Base-by-base conservation (phyloP, 92 coral and sea anemone species). In the Siderastrea radians region DNA sequence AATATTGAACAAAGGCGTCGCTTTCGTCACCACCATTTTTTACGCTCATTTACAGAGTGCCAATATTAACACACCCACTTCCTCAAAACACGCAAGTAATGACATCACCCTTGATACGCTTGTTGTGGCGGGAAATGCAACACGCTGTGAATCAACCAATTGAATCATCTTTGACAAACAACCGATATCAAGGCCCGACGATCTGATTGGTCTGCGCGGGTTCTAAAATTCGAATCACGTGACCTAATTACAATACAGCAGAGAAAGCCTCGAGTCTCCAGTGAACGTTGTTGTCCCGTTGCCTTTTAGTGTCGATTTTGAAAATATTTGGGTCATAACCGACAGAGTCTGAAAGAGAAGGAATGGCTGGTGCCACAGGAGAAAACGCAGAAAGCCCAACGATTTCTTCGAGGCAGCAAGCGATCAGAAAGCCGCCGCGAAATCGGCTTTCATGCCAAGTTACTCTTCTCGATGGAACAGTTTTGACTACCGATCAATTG, bases 401-500 rank as follows among this genome's bases (percentile, higher is more conserved):
- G 26, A 73, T 81, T 60, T 72, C 96, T 55, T 82, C 94, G 72
- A 87, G 90, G 61, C 92, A 89, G 71, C 90, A 91, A 68, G 46
- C 88, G 26, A 87, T 69, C 43, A 88, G 92, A 87, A 98, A 93
- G 82, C 84, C 90, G n/a, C 94, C 94, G 45, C 90, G 95, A 75
- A 98, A 98, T 83, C 92, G 95, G 53, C 84, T 98, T 65, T 88
- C 93, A 2, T 98, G 99, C 77, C 95, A 91, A 17, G 94, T 98
- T 55, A 93, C 98, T 5, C 94, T 96, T 77, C 86, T 98, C 60
- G 99, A 98, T 85, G 98, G 98, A 51, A 94, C 96, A 12, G 93
- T 88, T 47, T 90, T 98, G 60, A 92, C 94, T 45, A 92, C 97
- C 51, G 98, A 98, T 84, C 87, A 84, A 68, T 82, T 97, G 66